Evolutionary conservation across 2,113 vertebrate genomes (phyloP), one percentile per base, ranked within the genome.

Genomic region (Sturnira hondurensis): DNA sequence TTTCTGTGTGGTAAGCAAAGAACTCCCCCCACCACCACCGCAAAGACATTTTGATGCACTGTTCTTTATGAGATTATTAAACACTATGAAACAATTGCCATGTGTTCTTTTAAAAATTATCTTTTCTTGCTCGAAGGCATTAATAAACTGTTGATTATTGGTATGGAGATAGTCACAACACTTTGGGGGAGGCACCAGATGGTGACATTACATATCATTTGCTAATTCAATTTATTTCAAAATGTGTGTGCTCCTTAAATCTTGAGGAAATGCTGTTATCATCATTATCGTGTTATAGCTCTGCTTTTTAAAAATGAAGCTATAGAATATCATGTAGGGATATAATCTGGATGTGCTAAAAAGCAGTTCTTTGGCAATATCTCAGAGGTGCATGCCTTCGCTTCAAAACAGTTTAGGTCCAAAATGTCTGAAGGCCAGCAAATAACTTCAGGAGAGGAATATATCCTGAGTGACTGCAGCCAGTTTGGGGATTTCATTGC

Each of bases 361-460:
- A 96, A 95, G 73, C 47, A 54, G 16, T 54, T 89, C 26, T 89
- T 88, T 91, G 85, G 73, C 68, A 95, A 24, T 83, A 83, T 68
- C 31, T 98, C 85, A 81, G 41, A 92, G 83, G 56, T 67, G 58
- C 63, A 63, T 63, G 76, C 14, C 26, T 65, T 71, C 86, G 96
- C 88, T 94, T 97, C 95, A 95, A 67, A 92, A 86, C 56, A 96
- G 96, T 97, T 94, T 95, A 96, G 94, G 88, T 78, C 61, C 50
- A 58, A 93, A 91, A 94, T 89, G 36, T 95, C 93, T 94, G 85
- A 94, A 93, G 81, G 93, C 83, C 93, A 96, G 94, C 70, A 89
- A 89, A 96, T 95, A 95, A 67, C 65, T 87, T 94, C 89, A 92
- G 73, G 91, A 50, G 89, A 43, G 78, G 45, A 86, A 43, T 93